These are phyloP conservation scores for Diadophis punctatus DNA, from an alignment of 2,113 vertebrate genomes.

Conservation along the genomic window DNA sequence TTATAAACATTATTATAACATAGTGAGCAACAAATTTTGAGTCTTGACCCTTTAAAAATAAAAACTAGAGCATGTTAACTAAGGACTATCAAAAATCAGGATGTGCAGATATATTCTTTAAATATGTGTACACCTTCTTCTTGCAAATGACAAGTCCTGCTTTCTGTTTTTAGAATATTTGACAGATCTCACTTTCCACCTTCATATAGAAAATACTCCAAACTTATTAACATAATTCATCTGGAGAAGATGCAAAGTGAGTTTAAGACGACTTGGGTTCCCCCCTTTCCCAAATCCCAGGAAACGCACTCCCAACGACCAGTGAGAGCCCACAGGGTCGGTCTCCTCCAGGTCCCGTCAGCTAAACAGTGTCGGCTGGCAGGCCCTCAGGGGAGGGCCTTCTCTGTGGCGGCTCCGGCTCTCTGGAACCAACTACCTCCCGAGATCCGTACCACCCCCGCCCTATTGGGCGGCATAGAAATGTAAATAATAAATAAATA, in stretches of 20 bases:
- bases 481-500: no score
- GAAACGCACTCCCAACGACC: no score
- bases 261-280: neutral
- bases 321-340: no score
- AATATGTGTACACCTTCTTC: neutral
- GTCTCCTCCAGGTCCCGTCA: no score
- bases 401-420: no score
- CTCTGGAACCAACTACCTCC: no score
- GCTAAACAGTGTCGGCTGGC: no score
- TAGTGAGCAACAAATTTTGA: no score
- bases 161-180: neutral
- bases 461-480: no score
- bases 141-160: neutral
- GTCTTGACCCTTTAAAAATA: neutral
- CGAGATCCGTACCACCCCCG: no score
- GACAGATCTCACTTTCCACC: neutral
- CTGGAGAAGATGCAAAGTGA: neutral
- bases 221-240: neutral
- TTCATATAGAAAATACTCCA: neutral
- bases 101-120: neutral
- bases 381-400: no score
- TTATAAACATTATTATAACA: neutral
- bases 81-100: neutral
- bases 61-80: neutral
- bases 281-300: neutral